Base-by-base conservation (phyloP, 2,113 vertebrate genomes). In the Triplophysa rosa region DNA sequence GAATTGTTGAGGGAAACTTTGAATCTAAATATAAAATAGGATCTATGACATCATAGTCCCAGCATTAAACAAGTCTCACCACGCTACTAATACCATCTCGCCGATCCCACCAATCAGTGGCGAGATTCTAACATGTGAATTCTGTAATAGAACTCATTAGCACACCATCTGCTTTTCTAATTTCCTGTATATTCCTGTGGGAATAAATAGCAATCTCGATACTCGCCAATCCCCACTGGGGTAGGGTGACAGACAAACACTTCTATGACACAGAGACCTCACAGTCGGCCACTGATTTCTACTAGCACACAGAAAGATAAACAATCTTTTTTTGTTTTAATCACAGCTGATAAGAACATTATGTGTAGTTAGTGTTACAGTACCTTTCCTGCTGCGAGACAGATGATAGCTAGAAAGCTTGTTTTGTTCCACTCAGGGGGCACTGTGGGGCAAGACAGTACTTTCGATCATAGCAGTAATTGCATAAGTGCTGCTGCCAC, bases 331-430 rank as follows among this genome's bases (percentile, higher is more conserved):
- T 58, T 54, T 42, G 54, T 59, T 63, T 76, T 70, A 67, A 78
- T 80, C 70, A 77, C 17, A 71, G 24, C 19, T 12, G 12, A 70
- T 80, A 66, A 80, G 78, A 83, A 84, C 78, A 84, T 77, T 64
- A 69, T 37, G 66, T 76, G 13, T 69, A 58, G 63, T 82, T 40
- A 65, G 58, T n/a, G 56, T 16, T 65, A 64, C 74, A 33, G 42
- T 26, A 66, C 40, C n/a, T 47, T 80, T 77, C 62, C 62, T 72
- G 16, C 61, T 63, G 62, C 17, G 24, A 77, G 78, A 68, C 62
- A 58, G 67, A 45, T 77, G 59, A 76, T 66, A 63, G 76, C 2
- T 75, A 12, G 47, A 16, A 33, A 49, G 54, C 63, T 78, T 77
- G 62, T 78, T 83, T 76, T 80, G 67, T 73, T 80, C 73, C 54